Evolutionary conservation across 2,113 vertebrate species (phyloP).

Genomic region (Centropristis striata): DNA sequence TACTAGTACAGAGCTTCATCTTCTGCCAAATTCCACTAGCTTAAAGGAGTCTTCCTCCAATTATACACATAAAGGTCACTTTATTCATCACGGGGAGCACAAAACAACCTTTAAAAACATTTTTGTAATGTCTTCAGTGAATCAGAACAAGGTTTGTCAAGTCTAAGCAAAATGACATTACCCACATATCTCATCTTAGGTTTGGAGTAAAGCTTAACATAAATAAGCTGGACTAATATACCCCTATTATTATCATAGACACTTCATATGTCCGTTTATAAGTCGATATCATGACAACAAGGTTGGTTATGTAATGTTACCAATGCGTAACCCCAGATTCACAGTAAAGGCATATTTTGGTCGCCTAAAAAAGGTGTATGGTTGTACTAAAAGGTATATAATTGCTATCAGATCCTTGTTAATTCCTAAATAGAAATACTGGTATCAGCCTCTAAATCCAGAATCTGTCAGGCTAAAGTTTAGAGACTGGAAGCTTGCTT

Average conservation of each 20-base stretch:
- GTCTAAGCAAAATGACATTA: background rate
- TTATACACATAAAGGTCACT: conserved; percentile 5
- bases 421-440: background rate
- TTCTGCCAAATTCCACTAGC: background rate
- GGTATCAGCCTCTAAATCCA: background rate
- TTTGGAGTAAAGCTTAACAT: background rate
- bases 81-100: background rate
- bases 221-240: background rate
- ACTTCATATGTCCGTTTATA: background rate
- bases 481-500: background rate
- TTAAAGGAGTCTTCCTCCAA: conserved; percentile 1
- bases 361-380: no score
- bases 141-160: background rate
- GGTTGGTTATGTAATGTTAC: no score
- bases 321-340: no score
- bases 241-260: background rate
- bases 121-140: background rate
- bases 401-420: background rate
- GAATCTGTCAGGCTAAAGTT: background rate
- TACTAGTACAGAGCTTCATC: background rate
- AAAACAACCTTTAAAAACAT: background rate
- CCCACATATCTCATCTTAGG: background rate
- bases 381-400: no score
- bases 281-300: no score
- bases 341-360: no score